Evolutionary conservation across 2,113 vertebrate genomes (phyloP).

Genomic region (Onychostruthus taczanowskii): DNA sequence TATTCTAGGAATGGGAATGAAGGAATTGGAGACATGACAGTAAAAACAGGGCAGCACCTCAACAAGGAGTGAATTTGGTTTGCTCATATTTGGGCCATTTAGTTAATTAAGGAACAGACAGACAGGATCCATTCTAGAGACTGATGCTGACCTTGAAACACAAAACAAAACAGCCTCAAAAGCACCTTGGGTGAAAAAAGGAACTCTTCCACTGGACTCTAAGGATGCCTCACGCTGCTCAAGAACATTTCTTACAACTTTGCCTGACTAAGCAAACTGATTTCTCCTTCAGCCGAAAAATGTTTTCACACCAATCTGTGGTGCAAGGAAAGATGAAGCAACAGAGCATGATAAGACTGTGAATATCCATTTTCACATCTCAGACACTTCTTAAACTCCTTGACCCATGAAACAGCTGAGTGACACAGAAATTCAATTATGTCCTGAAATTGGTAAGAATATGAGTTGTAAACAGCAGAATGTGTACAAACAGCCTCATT

Average conservation of each 20-base stretch:
- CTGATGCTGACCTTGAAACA: neutral
- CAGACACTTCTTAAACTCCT: neutral
- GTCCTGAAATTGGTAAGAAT: neutral
- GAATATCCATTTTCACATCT: conserved; percentile 42
- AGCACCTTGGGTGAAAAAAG: neutral
- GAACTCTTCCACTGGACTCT: neutral
- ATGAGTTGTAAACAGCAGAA: neutral
- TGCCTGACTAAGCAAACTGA: neutral
- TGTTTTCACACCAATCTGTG: conserved; percentile 32
- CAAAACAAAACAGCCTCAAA: neutral
- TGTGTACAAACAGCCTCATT: neutral
- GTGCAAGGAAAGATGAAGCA: conserved; percentile 14
- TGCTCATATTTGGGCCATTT: neutral
- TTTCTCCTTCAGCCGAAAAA: conserved; percentile 1
- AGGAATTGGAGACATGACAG: neutral
- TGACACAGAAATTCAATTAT: neutral
- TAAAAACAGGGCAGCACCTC: neutral
- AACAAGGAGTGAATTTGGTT: neutral
- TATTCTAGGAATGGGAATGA: neutral
- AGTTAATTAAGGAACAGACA: neutral
- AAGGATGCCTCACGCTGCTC: neutral
- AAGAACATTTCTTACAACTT: neutral
- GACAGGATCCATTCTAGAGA: neutral
- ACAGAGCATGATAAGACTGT: neutral
- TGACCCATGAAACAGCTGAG: neutral